Conservation (phyloP, 2,797 vertebrate species). For the Erethizon dorsatum region DNA sequence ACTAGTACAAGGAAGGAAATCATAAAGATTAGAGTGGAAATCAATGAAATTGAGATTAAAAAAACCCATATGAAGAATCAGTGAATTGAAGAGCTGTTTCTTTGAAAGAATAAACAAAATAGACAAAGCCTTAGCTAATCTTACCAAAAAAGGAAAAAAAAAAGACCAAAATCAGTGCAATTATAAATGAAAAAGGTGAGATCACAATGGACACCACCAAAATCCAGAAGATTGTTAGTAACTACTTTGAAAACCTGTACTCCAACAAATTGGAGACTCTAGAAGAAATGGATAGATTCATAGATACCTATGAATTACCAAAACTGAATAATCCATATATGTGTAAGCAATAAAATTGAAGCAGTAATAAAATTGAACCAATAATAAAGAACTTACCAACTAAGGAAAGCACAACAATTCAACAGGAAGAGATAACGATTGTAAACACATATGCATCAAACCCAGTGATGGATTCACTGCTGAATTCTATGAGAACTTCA, state of each 20-base stretch:
- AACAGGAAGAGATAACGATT: not conserved
- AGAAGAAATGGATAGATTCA: not conserved
- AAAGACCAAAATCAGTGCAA: not conserved
- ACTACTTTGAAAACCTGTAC: not conserved
- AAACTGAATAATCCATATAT: not conserved
- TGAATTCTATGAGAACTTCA: not conserved
- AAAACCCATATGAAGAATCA: not conserved
- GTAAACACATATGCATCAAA: not conserved
- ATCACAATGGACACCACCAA: not conserved
- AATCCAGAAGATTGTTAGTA: not conserved
- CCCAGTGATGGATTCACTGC: not conserved
- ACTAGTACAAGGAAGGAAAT: not conserved
- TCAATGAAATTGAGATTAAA: not conserved
- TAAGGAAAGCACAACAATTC: not conserved
- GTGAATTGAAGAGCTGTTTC: not conserved
- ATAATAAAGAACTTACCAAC: not conserved
- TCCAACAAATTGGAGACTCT: not conserved
- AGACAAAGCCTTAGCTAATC: not conserved
- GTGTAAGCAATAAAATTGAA: not conserved
- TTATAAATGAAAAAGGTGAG: not conserved
- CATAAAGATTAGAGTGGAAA: not conserved
- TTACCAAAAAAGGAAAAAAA: not conserved
- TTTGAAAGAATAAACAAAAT: not conserved
- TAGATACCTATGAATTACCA: not conserved
- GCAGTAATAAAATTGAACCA: not conserved